Base-by-base conservation (phyloP, 2,888 invertebrate species). In the Melanotus villosus region DNA sequence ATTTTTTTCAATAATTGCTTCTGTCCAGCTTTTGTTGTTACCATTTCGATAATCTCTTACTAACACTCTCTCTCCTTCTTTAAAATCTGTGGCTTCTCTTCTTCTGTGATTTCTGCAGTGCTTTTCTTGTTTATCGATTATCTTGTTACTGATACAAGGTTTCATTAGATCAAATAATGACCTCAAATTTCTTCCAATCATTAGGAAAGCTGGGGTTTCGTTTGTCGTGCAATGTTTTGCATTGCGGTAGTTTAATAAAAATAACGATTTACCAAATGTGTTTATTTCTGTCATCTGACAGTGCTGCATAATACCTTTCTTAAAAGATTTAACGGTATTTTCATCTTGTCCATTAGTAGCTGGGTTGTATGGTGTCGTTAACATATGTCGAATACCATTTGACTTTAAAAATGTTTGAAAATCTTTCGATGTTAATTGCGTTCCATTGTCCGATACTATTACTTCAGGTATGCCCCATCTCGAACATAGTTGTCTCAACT, bases 361-460 rank as follows among this genome's bases (percentile, higher is more conserved):
- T n/a, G n/a, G n/a, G n/a, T n/a, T n/a, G n/a, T n/a, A n/a, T n/a
- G n/a, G n/a, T n/a, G n/a, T n/a, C 4, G 32, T 18, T 36, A n/a
- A 19, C 18, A 5, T 14, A 21, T 36, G 32, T 6, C 14, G 3
- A 4, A 56, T 36, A 9, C 56, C 56, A 19, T 56, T 56, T 14
- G 18, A 4, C 16, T 56, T 14, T 18, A 30, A 18, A 19, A 56
- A 56, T 5, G 14, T 9, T 32, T 56, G 10, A 32, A 30, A 32
- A 14, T 56, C 32, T 6, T 9, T 2, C 1, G 56, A 32, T 23
- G 19, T 21, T 7, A 56, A 19, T 6, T 30, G n/a, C 9, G 56
- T 4, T 4, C 14, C 73, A 54, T 76, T 75, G 36, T 77, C 73
- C 6, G 73, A 72, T 1, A 75, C 73, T 9, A 76, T 32, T 9